Evolutionary conservation across 1,140 invertebrate genomes (phyloP).

Genomic region (Aporrectodea caliginosa): DNA sequence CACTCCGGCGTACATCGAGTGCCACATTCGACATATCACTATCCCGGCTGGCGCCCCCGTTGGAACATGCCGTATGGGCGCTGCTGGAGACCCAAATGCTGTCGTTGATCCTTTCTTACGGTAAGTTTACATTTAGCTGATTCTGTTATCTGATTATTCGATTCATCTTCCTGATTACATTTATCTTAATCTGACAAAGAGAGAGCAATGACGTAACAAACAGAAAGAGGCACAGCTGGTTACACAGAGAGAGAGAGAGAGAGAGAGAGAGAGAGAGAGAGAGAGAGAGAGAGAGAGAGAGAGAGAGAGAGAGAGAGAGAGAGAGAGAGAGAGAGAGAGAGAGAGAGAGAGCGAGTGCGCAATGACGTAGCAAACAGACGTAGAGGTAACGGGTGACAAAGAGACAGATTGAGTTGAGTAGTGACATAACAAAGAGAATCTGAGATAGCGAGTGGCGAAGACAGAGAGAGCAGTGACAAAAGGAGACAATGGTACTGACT

Average conservation of each 20-base stretch:
- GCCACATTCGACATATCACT: conserved; percentile 30
- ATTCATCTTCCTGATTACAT: background rate
- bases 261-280: conserved; percentile 18
- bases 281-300: conserved; percentile 19
- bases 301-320: conserved; percentile 19
- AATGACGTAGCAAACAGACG: too few relatives aligned
- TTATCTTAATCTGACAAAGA: too few relatives aligned
- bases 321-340: conserved; percentile 5
- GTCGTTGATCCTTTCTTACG: conserved; percentile 57
- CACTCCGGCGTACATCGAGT: conserved; percentile 28
- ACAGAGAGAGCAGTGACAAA: too few relatives aligned
- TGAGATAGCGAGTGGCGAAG: too few relatives aligned
- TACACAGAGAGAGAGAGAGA: conserved; percentile 7
- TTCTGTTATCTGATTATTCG: background rate
- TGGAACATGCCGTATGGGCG: conserved; percentile 72
- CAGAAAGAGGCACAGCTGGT: background rate
- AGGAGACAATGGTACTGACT: too few relatives aligned
- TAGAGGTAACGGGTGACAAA: too few relatives aligned
- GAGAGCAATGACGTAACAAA: too few relatives aligned
- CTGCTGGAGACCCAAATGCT: conserved; percentile 57
- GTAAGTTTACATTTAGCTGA: conserved; percentile 10
- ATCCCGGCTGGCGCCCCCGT: conserved; percentile 55
- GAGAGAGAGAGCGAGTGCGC: too few relatives aligned
- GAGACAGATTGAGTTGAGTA: too few relatives aligned
- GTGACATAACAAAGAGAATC: too few relatives aligned